phyloP scores from a whole-genome alignment of 2,888 invertebrate genomes.

The Watsonalla binaria region DNA sequence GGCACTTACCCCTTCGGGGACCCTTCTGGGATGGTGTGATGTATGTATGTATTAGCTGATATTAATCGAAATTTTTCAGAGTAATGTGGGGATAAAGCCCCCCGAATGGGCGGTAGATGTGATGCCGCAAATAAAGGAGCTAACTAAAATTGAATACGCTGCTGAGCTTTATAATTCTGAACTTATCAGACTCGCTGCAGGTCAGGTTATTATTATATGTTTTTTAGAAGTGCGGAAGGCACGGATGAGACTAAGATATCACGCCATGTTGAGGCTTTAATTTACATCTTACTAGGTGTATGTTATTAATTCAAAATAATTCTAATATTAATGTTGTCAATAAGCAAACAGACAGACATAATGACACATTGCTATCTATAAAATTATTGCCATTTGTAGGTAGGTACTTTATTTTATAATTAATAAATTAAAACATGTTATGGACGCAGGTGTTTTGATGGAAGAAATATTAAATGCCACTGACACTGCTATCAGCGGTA shows the following conservation, averaged over 20 bases:
- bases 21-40: not conserved
- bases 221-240: too few species aligned
- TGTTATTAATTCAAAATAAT: too few species aligned
- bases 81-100: slow-evolving; percentile 54
- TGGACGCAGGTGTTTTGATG: slow-evolving; percentile 62
- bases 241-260: too few species aligned
- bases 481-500: slow-evolving; percentile 52
- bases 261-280: too few species aligned
- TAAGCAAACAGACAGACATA: too few species aligned
- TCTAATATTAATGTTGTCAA: too few species aligned
- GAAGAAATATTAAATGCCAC: slow-evolving; percentile 71
- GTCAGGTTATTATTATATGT: slow-evolving; percentile 22
- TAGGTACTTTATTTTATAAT: not conserved
- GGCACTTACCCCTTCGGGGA: too few species aligned
- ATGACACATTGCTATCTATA: too few species aligned
- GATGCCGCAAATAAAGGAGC: slow-evolving; percentile 62
- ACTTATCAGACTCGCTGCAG: slow-evolving; percentile 54
- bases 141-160: slow-evolving; percentile 67
- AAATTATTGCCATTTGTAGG: too few species aligned
- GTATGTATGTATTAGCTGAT: not conserved
- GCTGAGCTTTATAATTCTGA: slow-evolving; percentile 52
- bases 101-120: slow-evolving; percentile 59
- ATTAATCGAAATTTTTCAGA: slow-evolving; percentile 37
- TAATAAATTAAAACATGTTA: slow-evolving; percentile 8
- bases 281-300: too few species aligned